A percentile compares a stretch with the other conserved stretches of the same genome.
phyloP scores from a whole-genome alignment of 2,888 invertebrate genomes.

The Harpagoxenus sublaevis region DNA sequence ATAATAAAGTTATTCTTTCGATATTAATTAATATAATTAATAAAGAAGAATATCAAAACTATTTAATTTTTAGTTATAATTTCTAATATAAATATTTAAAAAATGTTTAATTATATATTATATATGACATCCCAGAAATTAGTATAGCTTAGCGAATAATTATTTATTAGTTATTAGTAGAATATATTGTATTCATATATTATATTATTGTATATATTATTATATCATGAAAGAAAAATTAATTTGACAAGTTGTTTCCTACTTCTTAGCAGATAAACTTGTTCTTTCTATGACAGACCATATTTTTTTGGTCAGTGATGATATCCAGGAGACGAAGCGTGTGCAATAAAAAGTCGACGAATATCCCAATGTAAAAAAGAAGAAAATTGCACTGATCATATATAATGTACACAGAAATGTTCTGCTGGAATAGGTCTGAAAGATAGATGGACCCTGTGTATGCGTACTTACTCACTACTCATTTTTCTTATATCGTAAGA shows the following conservation, averaged over 20 bases:
- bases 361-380: background rate
- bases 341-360: background rate
- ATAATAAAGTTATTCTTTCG: too few species aligned
- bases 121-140: background rate
- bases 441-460: conserved; percentile 34
- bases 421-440: conserved; percentile 14
- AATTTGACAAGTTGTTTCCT: background rate
- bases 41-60: background rate
- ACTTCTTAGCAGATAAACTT: background rate
- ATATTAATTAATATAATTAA: background rate
- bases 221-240: background rate
- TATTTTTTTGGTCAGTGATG: background rate
- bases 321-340: background rate
- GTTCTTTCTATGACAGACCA: background rate
- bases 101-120: background rate
- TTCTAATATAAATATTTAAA: background rate
- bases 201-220: background rate
- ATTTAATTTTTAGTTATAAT: background rate
- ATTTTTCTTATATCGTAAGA: conserved; percentile 42
- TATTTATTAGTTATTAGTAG: background rate
- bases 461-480: conserved; percentile 3
- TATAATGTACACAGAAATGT: conserved; percentile 32
- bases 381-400: conserved; percentile 21
- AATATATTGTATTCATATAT: background rate
- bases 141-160: background rate